Percentiles rank a stretch among this genome's conserved stretches.
Evolutionary conservation across 2,888 invertebrate species (phyloP).

Genomic region (Trichopoda pennipes): DNA sequence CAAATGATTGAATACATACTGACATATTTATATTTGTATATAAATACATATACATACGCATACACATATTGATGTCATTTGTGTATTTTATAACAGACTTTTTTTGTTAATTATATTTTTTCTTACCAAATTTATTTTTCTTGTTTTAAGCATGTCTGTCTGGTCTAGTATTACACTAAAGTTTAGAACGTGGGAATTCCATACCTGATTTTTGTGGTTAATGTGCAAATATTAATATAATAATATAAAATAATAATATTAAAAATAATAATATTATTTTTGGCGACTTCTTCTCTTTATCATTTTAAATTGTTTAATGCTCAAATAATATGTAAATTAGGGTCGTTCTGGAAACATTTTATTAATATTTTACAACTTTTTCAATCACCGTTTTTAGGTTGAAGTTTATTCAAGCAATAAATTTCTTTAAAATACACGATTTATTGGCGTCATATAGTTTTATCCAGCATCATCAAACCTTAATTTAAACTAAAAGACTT

Average conservation of each 20-base stretch:
- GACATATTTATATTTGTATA: too few relatives aligned
- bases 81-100: constrained; percentile 38
- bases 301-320: not conserved
- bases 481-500: too few relatives aligned
- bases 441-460: too few relatives aligned
- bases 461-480: too few relatives aligned
- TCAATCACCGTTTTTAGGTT: too few relatives aligned
- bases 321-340: not conserved
- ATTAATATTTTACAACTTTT: too few relatives aligned
- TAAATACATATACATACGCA: not conserved
- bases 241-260: too few relatives aligned
- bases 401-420: too few relatives aligned
- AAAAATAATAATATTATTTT: constrained; percentile 43
- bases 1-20: constrained; percentile 9
- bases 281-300: constrained; percentile 12
- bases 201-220: constrained; percentile 46
- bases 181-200: constrained; percentile 67
- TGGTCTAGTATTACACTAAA: constrained; percentile 56
- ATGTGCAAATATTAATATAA: constrained; percentile 48
- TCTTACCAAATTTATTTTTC: constrained; percentile 28
- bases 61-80: constrained; percentile 4
- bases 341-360: not conserved
- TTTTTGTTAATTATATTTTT: not conserved
- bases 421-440: too few relatives aligned
- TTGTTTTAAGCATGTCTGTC: constrained; percentile 45